phyloP scores from a whole-genome alignment of 2,888 invertebrate species.

The Criorhina ranunculi region DNA sequence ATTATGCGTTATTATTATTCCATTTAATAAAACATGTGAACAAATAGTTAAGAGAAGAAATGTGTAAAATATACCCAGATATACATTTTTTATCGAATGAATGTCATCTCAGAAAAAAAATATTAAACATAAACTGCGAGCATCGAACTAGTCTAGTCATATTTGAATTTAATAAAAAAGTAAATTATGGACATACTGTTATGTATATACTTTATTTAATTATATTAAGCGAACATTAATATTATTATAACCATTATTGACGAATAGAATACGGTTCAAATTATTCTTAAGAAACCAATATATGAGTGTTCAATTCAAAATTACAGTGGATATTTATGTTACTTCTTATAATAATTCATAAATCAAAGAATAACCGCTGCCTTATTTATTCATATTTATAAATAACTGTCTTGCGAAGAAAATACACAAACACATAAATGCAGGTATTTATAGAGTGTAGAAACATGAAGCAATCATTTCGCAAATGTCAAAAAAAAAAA shows the following conservation, averaged over 20 bases:
- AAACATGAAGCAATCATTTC: neutral
- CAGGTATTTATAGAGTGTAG: neutral
- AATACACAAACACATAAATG: slow-evolving; percentile 1
- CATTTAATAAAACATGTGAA: no score
- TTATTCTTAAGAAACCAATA: slow-evolving; percentile 21
- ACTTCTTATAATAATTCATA: slow-evolving; percentile 4
- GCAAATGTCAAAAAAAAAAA: neutral
- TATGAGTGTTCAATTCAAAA: slow-evolving; percentile 26
- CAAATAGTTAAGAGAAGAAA: no score
- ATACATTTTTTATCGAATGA: no score
- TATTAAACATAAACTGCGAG: no score
- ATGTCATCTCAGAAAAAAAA: no score
- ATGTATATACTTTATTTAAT: slow-evolving; percentile 10
- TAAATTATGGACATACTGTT: neutral
- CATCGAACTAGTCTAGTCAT: no score
- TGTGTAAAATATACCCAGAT: no score
- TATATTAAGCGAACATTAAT: slow-evolving; percentile 25
- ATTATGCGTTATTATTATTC: no score
- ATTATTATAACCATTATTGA: slow-evolving; percentile 23
- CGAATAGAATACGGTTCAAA: slow-evolving; percentile 17
- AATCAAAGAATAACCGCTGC: slow-evolving; percentile 33
- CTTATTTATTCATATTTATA: slow-evolving; percentile 32
- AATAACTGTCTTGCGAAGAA: neutral
- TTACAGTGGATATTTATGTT: slow-evolving; percentile 30
- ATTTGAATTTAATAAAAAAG: no score